Percentiles rank a stretch among this genome's conserved stretches.
phyloP scores from a whole-genome alignment of 2,113 vertebrate species.

The Calyptomena viridis region DNA sequence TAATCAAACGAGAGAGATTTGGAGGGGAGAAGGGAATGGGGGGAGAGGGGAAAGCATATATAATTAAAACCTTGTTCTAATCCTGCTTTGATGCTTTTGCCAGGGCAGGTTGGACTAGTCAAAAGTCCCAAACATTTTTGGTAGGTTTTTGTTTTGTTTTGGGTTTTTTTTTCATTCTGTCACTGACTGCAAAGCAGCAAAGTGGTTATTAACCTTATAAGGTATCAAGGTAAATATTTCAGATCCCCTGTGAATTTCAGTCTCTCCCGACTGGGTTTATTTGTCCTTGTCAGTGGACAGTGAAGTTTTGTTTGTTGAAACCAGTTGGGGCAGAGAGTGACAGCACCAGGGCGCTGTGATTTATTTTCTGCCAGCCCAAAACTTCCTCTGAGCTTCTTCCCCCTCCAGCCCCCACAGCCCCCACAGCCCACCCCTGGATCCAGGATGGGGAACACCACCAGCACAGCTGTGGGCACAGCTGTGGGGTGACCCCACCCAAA shows the following conservation, averaged over 20 bases:
- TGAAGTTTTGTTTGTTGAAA: conserved; percentile 49
- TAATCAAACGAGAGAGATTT: conserved; percentile 49
- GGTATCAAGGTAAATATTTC: conserved; percentile 61
- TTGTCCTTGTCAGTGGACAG: conserved; percentile 58
- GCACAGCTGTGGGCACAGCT: neutral
- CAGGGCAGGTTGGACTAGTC: conserved; percentile 60
- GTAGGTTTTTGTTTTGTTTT: neutral
- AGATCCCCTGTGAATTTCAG: conserved; percentile 27
- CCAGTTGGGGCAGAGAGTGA: conserved; percentile 29
- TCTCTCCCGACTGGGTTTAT: conserved; percentile 49
- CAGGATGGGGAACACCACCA: neutral
- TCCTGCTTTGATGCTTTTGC: conserved; percentile 63
- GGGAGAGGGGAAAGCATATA: neutral
- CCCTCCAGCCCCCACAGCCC: neutral
- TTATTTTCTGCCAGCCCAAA: conserved; percentile 42
- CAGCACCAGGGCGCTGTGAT: conserved; percentile 17
- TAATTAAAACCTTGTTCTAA: conserved; percentile 62
- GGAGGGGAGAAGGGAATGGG: neutral
- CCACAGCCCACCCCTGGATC: neutral
- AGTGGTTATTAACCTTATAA: conserved; percentile 51
- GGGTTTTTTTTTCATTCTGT: neutral
- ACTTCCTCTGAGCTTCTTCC: neutral
- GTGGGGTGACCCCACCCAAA: neutral
- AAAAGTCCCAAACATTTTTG: conserved; percentile 54
- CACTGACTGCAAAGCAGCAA: conserved; percentile 19